Conservation (phyloP, 2,113 vertebrate species). For the Chascanopsetta lugubris region DNA sequence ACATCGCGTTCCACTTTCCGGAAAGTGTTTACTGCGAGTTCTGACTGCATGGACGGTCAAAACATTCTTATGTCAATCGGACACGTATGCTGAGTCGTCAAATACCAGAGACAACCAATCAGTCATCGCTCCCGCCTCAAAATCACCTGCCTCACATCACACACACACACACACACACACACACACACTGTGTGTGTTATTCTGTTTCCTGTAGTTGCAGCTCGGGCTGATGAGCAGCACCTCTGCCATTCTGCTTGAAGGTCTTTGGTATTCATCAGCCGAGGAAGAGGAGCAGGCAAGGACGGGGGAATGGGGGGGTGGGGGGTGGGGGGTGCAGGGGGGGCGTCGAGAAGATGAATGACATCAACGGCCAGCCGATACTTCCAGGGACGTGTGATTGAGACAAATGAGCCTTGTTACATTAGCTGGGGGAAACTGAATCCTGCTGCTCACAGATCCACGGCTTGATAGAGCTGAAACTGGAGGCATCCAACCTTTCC, state of each 20-base stretch:
- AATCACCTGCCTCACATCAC: no score
- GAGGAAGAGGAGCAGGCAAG: slow-evolving; percentile 78
- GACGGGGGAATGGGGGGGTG: no score
- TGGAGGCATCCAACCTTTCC: slow-evolving; percentile 79
- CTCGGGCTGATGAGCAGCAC: slow-evolving; percentile 47
- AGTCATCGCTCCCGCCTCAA: no score
- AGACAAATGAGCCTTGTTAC: slow-evolving; percentile 83
- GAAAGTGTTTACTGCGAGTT: no score
- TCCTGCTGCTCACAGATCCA: slow-evolving; percentile 79
- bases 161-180: no score
- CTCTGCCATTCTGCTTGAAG: slow-evolving; percentile 65
- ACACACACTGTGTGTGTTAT: no score
- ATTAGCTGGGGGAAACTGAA: slow-evolving; percentile 80
- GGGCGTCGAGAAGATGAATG: slow-evolving; percentile 84
- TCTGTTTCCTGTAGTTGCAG: slow-evolving; percentile 4
- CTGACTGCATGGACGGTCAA: no score
- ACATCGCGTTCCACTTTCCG: no score
- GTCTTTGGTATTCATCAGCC: slow-evolving; percentile 73
- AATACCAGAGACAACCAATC: no score
- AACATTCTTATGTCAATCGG: no score
- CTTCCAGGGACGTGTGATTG: slow-evolving; percentile 81
- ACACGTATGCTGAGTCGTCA: no score
- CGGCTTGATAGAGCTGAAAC: slow-evolving; percentile 81
- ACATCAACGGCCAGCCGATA: slow-evolving; percentile 79
- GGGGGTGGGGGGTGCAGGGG: no score